Percentiles rank a stretch among this genome's conserved stretches.
phyloP scores from a whole-genome alignment of 2,797 vertebrate genomes.

The Limosa lapponica region DNA sequence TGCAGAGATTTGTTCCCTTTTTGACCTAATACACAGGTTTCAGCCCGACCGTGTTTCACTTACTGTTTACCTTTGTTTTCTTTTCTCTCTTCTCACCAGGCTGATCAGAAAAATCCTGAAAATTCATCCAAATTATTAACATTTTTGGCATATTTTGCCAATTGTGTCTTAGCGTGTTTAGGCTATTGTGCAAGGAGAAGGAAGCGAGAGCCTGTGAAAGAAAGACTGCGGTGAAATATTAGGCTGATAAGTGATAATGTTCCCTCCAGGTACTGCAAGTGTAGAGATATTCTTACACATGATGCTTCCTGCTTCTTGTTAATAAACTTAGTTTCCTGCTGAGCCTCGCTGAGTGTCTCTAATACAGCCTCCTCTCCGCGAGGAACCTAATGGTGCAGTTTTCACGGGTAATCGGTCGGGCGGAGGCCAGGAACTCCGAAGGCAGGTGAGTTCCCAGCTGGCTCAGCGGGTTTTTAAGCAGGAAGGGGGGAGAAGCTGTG shows the following conservation, averaged over 20 bases:
- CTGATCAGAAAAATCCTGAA: not conserved
- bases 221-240: not conserved
- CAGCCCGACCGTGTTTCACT: not conserved
- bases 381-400: not conserved
- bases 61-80: conserved; percentile 12
- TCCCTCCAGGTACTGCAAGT: conserved; percentile 7
- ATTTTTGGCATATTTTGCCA: not conserved
- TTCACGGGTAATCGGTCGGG: not conserved
- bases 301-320: conserved; percentile 4
- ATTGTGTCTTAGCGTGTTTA: not conserved
- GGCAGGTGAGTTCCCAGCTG: not conserved
- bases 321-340: conserved; percentile 24
- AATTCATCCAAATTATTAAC: not conserved
- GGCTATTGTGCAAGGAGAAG: not conserved
- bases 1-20: conserved; percentile 51
- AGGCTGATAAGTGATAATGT: conserved; percentile 13
- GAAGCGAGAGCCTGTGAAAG: not conserved
- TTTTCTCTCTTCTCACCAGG: not conserved
- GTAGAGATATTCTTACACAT: not conserved
- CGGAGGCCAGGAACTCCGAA: rapidly evolving
- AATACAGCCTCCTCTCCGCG: not conserved
- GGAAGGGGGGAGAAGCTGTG: not conserved
- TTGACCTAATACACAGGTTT: conserved; percentile 30
- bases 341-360: not conserved
- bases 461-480: not conserved